Evolutionary conservation across 2,888 invertebrate genomes (phyloP).

Genomic region (Parelbella ahira): DNA sequence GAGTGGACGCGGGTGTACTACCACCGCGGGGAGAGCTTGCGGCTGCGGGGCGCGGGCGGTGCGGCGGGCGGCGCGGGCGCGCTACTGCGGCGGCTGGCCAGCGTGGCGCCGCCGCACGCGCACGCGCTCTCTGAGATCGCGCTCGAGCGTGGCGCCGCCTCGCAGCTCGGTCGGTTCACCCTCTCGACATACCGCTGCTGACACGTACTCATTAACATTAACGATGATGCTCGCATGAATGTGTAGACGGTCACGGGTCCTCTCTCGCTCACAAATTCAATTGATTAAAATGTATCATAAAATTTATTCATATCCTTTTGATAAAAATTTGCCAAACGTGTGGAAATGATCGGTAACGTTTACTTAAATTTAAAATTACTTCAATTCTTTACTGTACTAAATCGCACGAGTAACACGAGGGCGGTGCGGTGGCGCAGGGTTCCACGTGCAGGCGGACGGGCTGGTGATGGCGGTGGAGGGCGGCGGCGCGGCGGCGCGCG

Average conservation of each 20-base stretch:
- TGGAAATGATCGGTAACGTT: too few relatives aligned
- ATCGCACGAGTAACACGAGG: too few relatives aligned
- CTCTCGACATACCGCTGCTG: too few relatives aligned
- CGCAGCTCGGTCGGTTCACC: constrained; percentile 83
- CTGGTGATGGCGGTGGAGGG: constrained; percentile 95
- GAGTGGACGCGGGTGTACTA: constrained; percentile 90
- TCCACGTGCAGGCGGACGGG: constrained; percentile 95
- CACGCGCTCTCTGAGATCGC: constrained; percentile 87
- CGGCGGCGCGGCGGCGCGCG: constrained; percentile 84
- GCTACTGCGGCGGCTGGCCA: constrained; percentile 88
- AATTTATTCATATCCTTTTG: too few relatives aligned
- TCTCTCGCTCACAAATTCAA: too few relatives aligned
- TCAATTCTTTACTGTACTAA: too few relatives aligned
- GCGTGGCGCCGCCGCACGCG: constrained; percentile 87
- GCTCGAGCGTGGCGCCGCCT: constrained; percentile 88
- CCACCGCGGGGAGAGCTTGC: constrained; percentile 96
- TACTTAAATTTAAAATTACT: too few relatives aligned
- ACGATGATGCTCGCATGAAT: too few relatives aligned
- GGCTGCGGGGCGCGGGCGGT: constrained; percentile 89
- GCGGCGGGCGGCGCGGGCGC: constrained; percentile 90
- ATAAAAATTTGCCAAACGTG: too few relatives aligned
- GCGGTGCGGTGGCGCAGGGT: constrained; percentile 76
- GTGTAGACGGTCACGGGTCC: too few relatives aligned
- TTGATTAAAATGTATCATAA: too few relatives aligned
- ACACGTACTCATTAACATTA: too few relatives aligned